Base-by-base conservation (phyloP, 2,113 vertebrate species). In the Elanoides forficatus region DNA sequence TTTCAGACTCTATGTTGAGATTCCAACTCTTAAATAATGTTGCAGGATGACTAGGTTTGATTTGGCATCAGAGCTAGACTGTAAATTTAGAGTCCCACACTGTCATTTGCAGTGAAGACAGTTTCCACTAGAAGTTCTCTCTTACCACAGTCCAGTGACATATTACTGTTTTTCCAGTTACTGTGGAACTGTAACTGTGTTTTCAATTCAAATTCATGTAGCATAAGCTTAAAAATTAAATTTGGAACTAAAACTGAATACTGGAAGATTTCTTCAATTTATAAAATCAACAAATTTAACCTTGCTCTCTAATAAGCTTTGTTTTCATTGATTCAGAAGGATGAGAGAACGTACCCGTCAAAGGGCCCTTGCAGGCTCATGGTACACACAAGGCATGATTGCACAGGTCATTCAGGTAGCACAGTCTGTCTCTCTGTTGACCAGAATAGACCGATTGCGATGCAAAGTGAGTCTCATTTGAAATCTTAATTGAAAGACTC, bases 401-500 rank as follows among this genome's bases (percentile, higher is more conserved):
- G 32, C 48, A 27, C 15, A 5, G 47, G 63, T 89, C 68, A 36
- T 26, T 36, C 40, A 15, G 43, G 58, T 52, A 79, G 52, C 58
- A 48, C 20, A 12, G 18, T 8, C 27, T 38, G 34, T 38, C 32
- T 21, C 79, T 73, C 62, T 65, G 45, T 50, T 90, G 78, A 60
- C 82, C 81, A 92, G 32, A 79, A 72, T 4, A 92, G 66, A 45
- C 50, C 2, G 9, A 48, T 74, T 93, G 70, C 34, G 5, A 95
- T 92, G 84, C 86, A 95, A 86, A 94, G 15, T 6, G 48, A 81
- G 86, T 88, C 78, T 88, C 92, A 63, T 78, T 48, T 68, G 65
- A 86, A 82, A 88, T 86, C 95, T 94, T 95, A 83, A 95, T 93
- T 95, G 91, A 97, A 80, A 89, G 63, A 48, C 81, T 97, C 76